Evolutionary conservation across 2,797 vertebrate genomes (phyloP).

Genomic region (Anguilla obscura): DNA sequence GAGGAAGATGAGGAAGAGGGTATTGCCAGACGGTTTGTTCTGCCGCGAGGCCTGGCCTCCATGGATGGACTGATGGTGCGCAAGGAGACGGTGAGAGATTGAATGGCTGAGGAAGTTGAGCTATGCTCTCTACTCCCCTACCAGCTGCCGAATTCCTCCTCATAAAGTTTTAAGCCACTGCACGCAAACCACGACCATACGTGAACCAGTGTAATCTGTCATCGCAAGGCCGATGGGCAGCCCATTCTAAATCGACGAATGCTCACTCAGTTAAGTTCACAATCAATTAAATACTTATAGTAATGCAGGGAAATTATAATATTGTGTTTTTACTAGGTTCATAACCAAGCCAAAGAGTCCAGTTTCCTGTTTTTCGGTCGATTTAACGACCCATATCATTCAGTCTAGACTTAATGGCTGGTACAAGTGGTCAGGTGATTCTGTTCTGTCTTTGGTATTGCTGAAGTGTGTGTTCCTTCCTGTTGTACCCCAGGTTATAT

Average conservation of each 20-base stretch:
- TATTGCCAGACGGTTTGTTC: slow-evolving; percentile 82
- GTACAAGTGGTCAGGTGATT: not conserved
- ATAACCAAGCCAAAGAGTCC: too few species aligned
- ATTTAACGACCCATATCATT: too few species aligned
- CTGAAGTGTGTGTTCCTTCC: not conserved
- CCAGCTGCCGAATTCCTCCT: slow-evolving; percentile 84
- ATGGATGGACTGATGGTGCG: slow-evolving; percentile 98
- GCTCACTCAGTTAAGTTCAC: too few species aligned
- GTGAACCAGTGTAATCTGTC: too few species aligned
- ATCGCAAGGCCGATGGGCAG: too few species aligned
- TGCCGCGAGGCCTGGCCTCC: slow-evolving; percentile 90
- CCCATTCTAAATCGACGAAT: too few species aligned
- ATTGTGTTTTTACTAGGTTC: too few species aligned
- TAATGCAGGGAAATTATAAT: too few species aligned
- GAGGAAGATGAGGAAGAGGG: slow-evolving; percentile 81
- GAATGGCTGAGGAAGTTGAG: slow-evolving; percentile 80
- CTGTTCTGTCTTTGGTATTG: not conserved
- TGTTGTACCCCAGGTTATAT: not conserved
- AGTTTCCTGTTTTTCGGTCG: not conserved
- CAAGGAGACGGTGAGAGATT: slow-evolving; percentile 92
- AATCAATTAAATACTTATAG: too few species aligned
- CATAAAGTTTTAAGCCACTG: too few species aligned
- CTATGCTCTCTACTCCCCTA: slow-evolving; percentile 86
- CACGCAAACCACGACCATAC: too few species aligned
- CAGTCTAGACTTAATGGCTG: not conserved